Conservation (phyloP, 1,140 invertebrate species). For the Aporrectodea caliginosa region DNA sequence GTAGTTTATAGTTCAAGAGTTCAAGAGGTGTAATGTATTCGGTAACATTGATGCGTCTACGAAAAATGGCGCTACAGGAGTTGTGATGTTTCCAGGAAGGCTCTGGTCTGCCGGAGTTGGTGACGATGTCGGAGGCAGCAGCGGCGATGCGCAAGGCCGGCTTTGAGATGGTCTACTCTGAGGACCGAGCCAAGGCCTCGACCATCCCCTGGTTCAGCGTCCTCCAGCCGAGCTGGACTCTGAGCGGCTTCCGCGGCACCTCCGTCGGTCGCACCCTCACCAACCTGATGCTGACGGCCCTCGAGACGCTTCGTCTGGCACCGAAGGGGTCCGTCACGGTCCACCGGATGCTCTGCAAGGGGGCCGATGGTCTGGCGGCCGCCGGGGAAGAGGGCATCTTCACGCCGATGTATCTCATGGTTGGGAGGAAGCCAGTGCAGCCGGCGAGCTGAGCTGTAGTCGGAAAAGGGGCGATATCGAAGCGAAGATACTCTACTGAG, state of each 20-base stretch:
- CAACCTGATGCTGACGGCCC: background rate
- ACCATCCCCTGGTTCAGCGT: slow-evolving; percentile 1
- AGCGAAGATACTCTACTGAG: too few relatives aligned
- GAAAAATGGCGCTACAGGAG: too few relatives aligned
- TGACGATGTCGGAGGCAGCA: background rate
- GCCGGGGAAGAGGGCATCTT: slow-evolving; percentile 24
- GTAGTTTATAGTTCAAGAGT: too few relatives aligned
- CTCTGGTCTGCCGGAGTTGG: slow-evolving; percentile 15
- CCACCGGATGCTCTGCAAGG: slow-evolving; percentile 20
- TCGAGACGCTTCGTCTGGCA: slow-evolving; percentile 11
- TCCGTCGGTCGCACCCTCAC: slow-evolving; percentile 12
- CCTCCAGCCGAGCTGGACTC: slow-evolving; percentile 7
- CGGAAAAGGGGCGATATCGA: too few relatives aligned
- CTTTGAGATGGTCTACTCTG: slow-evolving; percentile 11
- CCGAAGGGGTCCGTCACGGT: slow-evolving; percentile 12
- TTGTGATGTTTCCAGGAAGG: slow-evolving; percentile 16
- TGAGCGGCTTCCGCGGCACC: slow-evolving; percentile 11
- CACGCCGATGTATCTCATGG: slow-evolving; percentile 18
- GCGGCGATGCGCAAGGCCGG: slow-evolving; percentile 7
- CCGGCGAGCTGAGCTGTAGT: background rate
- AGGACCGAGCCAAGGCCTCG: slow-evolving; percentile 4
- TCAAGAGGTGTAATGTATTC: too few relatives aligned
- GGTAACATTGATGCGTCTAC: too few relatives aligned
- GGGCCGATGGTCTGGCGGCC: slow-evolving; percentile 14
- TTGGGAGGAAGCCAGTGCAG: slow-evolving; percentile 15